phyloP scores from a whole-genome alignment of 1,140 invertebrate genomes.

The Aphaenogaster ashmeadi region DNA sequence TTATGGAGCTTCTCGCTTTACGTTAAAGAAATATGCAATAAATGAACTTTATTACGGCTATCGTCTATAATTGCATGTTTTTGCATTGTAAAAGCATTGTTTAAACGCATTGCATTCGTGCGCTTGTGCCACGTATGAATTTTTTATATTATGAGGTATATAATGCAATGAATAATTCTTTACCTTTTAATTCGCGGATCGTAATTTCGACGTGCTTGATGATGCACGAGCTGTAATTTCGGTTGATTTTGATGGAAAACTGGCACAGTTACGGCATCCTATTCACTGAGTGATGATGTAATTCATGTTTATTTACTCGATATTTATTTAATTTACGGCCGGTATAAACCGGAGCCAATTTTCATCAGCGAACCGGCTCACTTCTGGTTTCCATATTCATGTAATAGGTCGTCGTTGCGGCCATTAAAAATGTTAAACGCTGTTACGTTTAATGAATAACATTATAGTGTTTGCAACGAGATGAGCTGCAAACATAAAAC shows the following conservation, averaged over 20 bases:
- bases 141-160: conserved; percentile 6
- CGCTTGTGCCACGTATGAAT: not conserved
- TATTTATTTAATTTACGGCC: conserved; percentile 61
- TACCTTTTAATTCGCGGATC: conserved; percentile 23
- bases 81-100: conserved; percentile 6
- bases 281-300: conserved; percentile 35
- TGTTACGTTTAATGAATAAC: conserved; percentile 53
- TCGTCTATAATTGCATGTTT: not conserved
- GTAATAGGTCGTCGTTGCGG: conserved; percentile 56
- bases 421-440: conserved; percentile 63
- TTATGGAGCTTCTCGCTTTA: not conserved
- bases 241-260: conserved; percentile 48
- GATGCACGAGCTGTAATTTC: conserved; percentile 30
- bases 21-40: not conserved
- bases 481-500: conserved; percentile 30
- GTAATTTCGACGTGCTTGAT: conserved; percentile 35
- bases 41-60: not conserved
- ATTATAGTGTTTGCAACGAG: not conserved
- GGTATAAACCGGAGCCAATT: conserved; percentile 60
- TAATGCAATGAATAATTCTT: conserved; percentile 11
- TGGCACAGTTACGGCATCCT: conserved; percentile 26
- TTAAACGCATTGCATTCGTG: conserved; percentile 21
- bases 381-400: conserved; percentile 63
- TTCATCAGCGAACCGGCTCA: conserved; percentile 49
- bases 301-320: conserved; percentile 62